Base-by-base conservation (phyloP, 2,888 invertebrate species). In the Drosophila ustulata region DNA sequence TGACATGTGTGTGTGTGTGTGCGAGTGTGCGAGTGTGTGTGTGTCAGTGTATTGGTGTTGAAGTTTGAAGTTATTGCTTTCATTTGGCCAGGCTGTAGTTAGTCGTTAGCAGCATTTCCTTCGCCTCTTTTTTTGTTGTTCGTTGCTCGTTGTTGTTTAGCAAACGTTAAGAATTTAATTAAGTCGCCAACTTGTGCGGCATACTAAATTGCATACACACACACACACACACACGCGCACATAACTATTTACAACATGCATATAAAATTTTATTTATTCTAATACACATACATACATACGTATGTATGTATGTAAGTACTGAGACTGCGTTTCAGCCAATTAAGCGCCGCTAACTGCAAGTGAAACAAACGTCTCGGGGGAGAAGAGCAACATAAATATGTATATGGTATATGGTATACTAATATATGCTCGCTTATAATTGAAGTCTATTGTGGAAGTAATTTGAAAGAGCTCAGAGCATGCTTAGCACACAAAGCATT, bases 151-250 rank as follows among this genome's bases (percentile, higher is more conserved):
- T 62, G 43, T 51, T 67, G 57, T 63, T 70, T 74, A 51, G 59
- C 63, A 77, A 80, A 80, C 79, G 82, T 62, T 71, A 81, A 82
- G 83, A 83, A 83, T 84, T 85, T 84, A 85, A 84, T 84, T 85
- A 84, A 85, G 81, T 83, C 71, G 11, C 62, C 61, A 55, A n/a
- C n/a, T n/a, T n/a, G n/a, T 41, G 49, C 34, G 45, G 52, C 37
- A 52, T 46, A 45, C 46, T 37, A 47, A 53, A 25, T 39, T 13
- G 25, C 34, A 57, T 25, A 45, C 23, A 43, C 11, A 43, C 18
- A 18, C 18, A 30, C 53, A 55, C 11, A 53, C 30, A 30, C 6
- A 53, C 43, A 50, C 9, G 26, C 18, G 30, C 23, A 26, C 34
- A 41, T 46, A 59, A 56, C 49, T 50, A 56, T 64, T 64, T 57